These are phyloP conservation scores for Panorpa germanica DNA, from an alignment of 2,888 invertebrate genomes.

Conservation along the genomic window DNA sequence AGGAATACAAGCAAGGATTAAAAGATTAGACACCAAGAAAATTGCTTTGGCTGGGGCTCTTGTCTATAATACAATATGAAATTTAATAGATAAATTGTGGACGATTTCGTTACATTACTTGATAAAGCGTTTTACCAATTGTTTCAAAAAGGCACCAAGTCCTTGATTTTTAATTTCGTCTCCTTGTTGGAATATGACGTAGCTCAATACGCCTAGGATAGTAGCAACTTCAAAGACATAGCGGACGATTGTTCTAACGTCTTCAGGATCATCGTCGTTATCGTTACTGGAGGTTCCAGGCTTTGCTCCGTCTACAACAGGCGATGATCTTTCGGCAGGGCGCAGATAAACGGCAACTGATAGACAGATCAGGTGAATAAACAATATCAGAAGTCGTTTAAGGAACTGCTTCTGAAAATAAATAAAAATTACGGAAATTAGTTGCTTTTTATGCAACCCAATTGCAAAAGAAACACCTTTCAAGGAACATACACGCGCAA, in stretches of 20 bases:
- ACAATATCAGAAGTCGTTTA: slow-evolving; percentile 72
- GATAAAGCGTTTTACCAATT: slow-evolving; percentile 50
- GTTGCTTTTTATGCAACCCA: not conserved
- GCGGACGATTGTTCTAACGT: slow-evolving; percentile 29
- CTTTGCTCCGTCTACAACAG: not conserved
- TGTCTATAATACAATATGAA: slow-evolving; percentile 35
- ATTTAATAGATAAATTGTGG: slow-evolving; percentile 5
- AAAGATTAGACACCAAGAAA: slow-evolving; percentile 77
- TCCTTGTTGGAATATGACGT: slow-evolving; percentile 80
- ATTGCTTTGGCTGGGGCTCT: slow-evolving; percentile 90
- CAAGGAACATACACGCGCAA: slow-evolving; percentile 74
- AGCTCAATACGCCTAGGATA: slow-evolving; percentile 68
- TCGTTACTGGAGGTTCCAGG: too few relatives aligned
- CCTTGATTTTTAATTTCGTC: slow-evolving; percentile 93
- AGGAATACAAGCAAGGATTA: slow-evolving; percentile 79
- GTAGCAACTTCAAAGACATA: slow-evolving; percentile 73
- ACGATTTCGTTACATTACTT: not conserved
- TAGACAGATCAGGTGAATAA: slow-evolving; percentile 70
- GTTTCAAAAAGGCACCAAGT: slow-evolving; percentile 70
- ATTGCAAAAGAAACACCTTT: not conserved
- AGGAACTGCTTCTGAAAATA: slow-evolving; percentile 70
- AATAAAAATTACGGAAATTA: slow-evolving; percentile 1
- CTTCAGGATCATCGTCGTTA: slow-evolving; percentile 21
- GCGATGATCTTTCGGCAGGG: slow-evolving; percentile 27
- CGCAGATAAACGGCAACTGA: slow-evolving; percentile 84